Base-by-base conservation (phyloP, 2,113 vertebrate species). In the Tautogolabrus adspersus region DNA sequence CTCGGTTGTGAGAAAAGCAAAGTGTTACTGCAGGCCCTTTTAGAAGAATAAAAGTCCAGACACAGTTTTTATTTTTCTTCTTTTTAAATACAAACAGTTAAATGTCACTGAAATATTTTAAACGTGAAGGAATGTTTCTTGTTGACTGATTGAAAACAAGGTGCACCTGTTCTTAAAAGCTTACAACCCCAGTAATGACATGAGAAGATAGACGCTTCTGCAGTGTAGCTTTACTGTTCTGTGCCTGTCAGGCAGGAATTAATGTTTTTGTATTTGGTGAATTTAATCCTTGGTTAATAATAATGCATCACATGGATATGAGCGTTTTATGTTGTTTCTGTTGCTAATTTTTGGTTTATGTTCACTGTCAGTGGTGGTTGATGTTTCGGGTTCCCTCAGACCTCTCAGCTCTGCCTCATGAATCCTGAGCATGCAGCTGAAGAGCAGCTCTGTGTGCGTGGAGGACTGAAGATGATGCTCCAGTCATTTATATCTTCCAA, bases 401-500 rank as follows among this genome's bases (percentile, higher is more conserved):
- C 82, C 83, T 91, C 85, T 82, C 76, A 80, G 77, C 77, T 63
- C 61, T 42, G 66, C 81, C 92, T 89, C 79, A 86, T 91, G 91
- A 94, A 92, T 91, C 75, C 75, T 10, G 60, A 89, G 87, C 49
- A 89, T 89, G 91, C 89, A 89, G 94, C 94, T 93, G 91, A 91
- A 94, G 92, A 93, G 86, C 92, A 86, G 83, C 91, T 93, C 83
- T 94, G 93, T 91, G 88, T 81, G 91, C 91, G 92, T 84, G 94
- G 89, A 95, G 92, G 92, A 91, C 92, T 91, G 85, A 90, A 94
- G 95, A 97, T 96, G 96, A 96, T 94, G 93, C 96, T 96, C 94
- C 94, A 96, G 95, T 96, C 96, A 95, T 97, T 97, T 97, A 96
- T 97, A 95, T 97, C 96, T 97, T 97, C 96, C 96, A 96, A 95